Percentiles rank a stretch among this genome's conserved stretches.
phyloP scores from a whole-genome alignment of 30 jellyfish, hydroid and myxozoan species.

The Aurelia aurita complex sp. Pacific region DNA sequence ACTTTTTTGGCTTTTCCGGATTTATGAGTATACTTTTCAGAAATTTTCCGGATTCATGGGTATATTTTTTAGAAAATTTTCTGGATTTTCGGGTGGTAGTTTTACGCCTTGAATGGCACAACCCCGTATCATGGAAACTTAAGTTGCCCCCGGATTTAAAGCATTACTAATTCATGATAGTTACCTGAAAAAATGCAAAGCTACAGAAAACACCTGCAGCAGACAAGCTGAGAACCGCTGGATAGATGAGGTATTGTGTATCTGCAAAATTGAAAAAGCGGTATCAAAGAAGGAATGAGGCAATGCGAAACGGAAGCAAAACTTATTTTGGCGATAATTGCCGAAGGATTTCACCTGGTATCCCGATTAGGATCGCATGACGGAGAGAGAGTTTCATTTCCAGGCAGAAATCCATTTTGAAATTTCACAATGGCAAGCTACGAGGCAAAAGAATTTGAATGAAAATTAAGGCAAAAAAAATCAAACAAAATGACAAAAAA shows the following conservation, averaged over 20 bases:
- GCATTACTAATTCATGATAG: not conserved
- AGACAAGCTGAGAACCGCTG: slow-evolving; percentile 61
- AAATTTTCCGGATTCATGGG: too few relatives aligned
- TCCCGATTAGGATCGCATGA: slow-evolving; percentile 16
- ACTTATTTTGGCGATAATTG: slow-evolving; percentile 32
- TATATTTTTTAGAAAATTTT: too few relatives aligned
- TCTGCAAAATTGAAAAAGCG: slow-evolving; percentile 20
- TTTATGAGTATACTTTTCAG: too few relatives aligned
- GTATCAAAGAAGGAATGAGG: not conserved
- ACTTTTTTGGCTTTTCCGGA: too few relatives aligned
- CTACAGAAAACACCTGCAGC: slow-evolving; percentile 69
- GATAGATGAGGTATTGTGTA: slow-evolving; percentile 51
- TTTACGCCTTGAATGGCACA: too few relatives aligned
- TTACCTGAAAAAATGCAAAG: slow-evolving; percentile 78
- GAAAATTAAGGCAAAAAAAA: not conserved
- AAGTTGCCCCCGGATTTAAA: not conserved
- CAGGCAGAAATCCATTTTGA: slow-evolving; percentile 32
- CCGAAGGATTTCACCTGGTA: slow-evolving; percentile 69
- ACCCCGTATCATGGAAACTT: too few relatives aligned
- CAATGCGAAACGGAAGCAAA: slow-evolving; percentile 20
- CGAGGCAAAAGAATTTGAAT: slow-evolving; percentile 20
- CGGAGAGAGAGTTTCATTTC: slow-evolving; percentile 4
- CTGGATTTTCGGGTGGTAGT: too few relatives aligned
- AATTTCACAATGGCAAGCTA: slow-evolving; percentile 37
- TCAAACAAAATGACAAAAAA: not conserved